Base-by-base conservation (phyloP, 2,797 vertebrate species). In the Falco naumanni region DNA sequence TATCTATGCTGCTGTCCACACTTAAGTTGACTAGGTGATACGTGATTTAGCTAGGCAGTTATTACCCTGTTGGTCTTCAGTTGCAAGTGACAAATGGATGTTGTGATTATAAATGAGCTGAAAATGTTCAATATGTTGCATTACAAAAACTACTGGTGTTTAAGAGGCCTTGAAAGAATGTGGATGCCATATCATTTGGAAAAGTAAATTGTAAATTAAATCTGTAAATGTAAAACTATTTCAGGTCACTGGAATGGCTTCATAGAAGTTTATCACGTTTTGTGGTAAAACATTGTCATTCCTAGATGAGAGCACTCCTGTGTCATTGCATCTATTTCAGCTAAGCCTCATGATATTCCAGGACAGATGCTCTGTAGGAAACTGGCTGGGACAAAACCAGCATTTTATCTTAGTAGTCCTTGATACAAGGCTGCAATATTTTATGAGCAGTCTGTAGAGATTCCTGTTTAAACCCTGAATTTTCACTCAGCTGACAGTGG, bases 141-240 rank as follows among this genome's bases (percentile, higher is more conserved):
- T 84, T 82, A 70, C 15, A 83, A 90, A 93, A 90, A 71, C 15
- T 5, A 7, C 4, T 66, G 12, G 5, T 72, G 5, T 41, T 78
- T 76, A 59, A 68, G 29, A 86, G 43, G 15, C 53, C 74, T 90
- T 89, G 75, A 84, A 86, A 84, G 15, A 47, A 84, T 60, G 29
- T 59, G 29, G 19, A 24, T 21, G 6, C 18, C 45, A 19, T 31
- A 15, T 81, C 16, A 45, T 72, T 88, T 63, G 24, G 37, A 84
- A 95, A 95, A 88, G 33, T 77, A 74, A 95, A 87, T 82, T 53
- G 29, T 77, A 74, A 95, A 87, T 82, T 53, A 76, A 84, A 91
- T 80, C 31, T 63, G 4, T 71, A 74, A 91, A 39, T 64, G 20
- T 84, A 71, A 84, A 83, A 7, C 45, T 78, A 29, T 17, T 91